phyloP scores from a whole-genome alignment of 2,888 invertebrate genomes.

The Crematogaster levior region DNA sequence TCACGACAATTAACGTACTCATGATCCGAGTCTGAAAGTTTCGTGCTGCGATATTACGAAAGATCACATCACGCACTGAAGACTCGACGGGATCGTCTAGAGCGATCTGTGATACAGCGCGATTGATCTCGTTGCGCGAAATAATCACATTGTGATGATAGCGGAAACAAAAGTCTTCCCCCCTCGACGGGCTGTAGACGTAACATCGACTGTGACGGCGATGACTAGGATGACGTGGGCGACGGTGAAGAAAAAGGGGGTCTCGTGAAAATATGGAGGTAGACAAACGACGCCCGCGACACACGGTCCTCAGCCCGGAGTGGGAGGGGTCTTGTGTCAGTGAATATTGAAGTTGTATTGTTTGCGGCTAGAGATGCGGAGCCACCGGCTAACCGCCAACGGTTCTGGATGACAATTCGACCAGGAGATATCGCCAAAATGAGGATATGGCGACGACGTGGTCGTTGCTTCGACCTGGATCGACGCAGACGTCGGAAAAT shows the following conservation, averaged over 20 bases:
- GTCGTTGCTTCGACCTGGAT: slow-evolving; percentile 84
- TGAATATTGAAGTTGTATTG: slow-evolving; percentile 85
- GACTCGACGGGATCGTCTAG: neutral
- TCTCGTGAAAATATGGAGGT: slow-evolving; percentile 66
- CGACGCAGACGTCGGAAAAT: slow-evolving; percentile 70
- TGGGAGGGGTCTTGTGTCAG: slow-evolving; percentile 85
- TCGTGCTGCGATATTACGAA: slow-evolving; percentile 9
- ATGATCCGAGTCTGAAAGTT: slow-evolving; percentile 16
- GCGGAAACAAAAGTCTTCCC: slow-evolving; percentile 69
- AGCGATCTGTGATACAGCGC: neutral
- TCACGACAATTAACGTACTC: neutral
- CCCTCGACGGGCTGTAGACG: slow-evolving; percentile 80
- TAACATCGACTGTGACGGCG: slow-evolving; percentile 40
- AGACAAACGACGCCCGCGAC: slow-evolving; percentile 57
- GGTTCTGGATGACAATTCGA: slow-evolving; percentile 85
- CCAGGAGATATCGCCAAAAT: slow-evolving; percentile 83
- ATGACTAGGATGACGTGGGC: slow-evolving; percentile 48
- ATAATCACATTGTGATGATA: slow-evolving; percentile 51
- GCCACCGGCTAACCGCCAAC: slow-evolving; percentile 84
- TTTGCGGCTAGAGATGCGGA: slow-evolving; percentile 84
- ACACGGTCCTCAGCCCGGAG: slow-evolving; percentile 83
- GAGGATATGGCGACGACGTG: slow-evolving; percentile 81
- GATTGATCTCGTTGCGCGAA: slow-evolving; percentile 33
- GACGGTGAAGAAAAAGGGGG: slow-evolving; percentile 54
- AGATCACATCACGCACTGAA: neutral